Evolutionary conservation across 1,140 invertebrate genomes (phyloP), one percentile per base, ranked within the genome.

Genomic region (Drosophila sucinea): DNA sequence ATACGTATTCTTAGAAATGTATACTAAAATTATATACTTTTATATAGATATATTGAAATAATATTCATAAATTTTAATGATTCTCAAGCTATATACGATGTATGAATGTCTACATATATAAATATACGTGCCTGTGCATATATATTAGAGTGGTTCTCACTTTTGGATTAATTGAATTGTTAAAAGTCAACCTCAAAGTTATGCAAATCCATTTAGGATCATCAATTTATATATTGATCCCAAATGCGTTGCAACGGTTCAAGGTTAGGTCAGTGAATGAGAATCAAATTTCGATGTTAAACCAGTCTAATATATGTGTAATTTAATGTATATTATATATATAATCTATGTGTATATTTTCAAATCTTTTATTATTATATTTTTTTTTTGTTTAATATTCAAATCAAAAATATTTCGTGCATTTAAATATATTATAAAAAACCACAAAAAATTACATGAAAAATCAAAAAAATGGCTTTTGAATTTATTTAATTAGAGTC

Each of bases 11-110:
- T 8, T 2, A 47, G 17, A 41, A 54, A 30, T 3, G 72, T 72
- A 75, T 68, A 67, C 73, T 57, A 17, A 55, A 76, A 77, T 77
- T 75, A 76, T 66, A 54, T 76, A 75, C 51, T 51, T 75, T 64
- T 76, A 62, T 76, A 73, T 40, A 11, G 38, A 4, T 56, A 6
- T n/a, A 30, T 32, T 56, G 1, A 60, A 11, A 38, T 23, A 23
- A 10, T 60, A 30, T 25, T n/a, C 35, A 27, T 40, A 40, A 61
- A 40, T 61, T 41, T 60, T 41, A 60, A 41, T 61, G 40, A 41
- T 40, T 61, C 60, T 41, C 35, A 61, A 61, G 29, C 32, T 38
- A 38, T 33, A 25, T 60, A 60, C 30, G 7, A 25, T 7, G 33
- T n/a, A 58, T 23, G n/a, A 25, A 25, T 40, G 38, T 33, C 10